Evolutionary conservation across 1,140 invertebrate species (phyloP).

Genomic region (Calephelis virginiensis): DNA sequence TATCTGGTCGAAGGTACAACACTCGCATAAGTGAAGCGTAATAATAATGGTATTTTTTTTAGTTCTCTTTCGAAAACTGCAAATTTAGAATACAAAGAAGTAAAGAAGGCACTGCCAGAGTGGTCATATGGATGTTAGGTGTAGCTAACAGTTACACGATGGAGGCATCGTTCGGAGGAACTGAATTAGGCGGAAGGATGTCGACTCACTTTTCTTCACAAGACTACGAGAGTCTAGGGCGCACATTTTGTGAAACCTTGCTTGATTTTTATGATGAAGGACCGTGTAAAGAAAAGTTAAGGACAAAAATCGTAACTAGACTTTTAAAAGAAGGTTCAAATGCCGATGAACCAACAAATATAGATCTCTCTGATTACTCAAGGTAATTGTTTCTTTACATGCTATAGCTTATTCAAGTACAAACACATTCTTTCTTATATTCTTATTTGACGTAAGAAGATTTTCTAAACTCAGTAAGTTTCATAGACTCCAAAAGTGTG

Average conservation of each 20-base stretch:
- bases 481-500: too few relatives aligned
- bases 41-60: constrained; percentile 43
- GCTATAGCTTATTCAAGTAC: too few relatives aligned
- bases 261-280: constrained; percentile 94
- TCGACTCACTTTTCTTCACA: constrained; percentile 92
- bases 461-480: too few relatives aligned
- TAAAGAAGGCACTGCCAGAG: constrained; percentile 95
- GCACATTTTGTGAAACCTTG: constrained; percentile 94
- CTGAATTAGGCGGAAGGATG: constrained; percentile 86
- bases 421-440: too few relatives aligned
- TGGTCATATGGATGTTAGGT: constrained; percentile 96
- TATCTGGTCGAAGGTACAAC: too few relatives aligned
- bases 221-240: constrained; percentile 86
- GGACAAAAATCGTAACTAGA: constrained; percentile 88
- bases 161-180: constrained; percentile 95
- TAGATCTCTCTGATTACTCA: constrained; percentile 90
- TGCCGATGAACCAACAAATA: constrained; percentile 92
- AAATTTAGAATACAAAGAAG: constrained; percentile 95
- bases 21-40: too few relatives aligned
- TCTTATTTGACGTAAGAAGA: too few relatives aligned
- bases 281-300: constrained; percentile 89
- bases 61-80: constrained; percentile 96
- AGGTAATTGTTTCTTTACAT: constrained; percentile 77
- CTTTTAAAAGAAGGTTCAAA: constrained; percentile 90
- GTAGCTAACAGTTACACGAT: constrained; percentile 96